Conservation (phyloP, 2,113 vertebrate species). For the Mormyrus iriodes region DNA sequence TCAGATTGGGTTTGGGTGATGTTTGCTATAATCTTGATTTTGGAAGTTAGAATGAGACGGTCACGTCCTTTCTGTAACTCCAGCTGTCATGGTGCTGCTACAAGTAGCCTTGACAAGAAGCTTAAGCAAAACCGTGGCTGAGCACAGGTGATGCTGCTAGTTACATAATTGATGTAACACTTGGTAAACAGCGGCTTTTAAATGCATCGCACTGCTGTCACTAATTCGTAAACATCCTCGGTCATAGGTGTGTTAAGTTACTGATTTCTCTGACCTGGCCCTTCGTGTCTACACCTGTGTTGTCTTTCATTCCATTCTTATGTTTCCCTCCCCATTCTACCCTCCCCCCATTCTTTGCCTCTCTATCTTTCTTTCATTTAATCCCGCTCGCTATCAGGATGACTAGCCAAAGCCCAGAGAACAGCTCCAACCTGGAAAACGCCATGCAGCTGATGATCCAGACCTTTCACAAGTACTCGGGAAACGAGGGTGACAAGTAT, state of each 20-base stretch:
- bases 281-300: neutral
- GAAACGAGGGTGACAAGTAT: slow-evolving; percentile 74
- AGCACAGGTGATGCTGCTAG: neutral
- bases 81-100: neutral
- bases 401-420: slow-evolving; percentile 56
- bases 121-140: neutral
- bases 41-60: neutral
- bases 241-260: neutral
- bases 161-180: neutral
- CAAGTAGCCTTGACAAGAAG: neutral
- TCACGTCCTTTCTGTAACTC: neutral
- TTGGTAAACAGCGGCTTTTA: neutral
- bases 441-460: slow-evolving; percentile 76
- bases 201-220: neutral
- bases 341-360: neutral
- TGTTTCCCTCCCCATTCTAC: neutral
- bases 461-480: slow-evolving; percentile 79
- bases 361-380: neutral
- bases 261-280: neutral
- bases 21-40: neutral
- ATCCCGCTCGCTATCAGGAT: slow-evolving; percentile 39
- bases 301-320: neutral
- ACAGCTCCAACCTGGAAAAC: slow-evolving; percentile 62
- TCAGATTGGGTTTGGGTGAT: neutral
- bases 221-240: neutral